A percentile compares a stretch with the other conserved stretches of the same genome.
Evolutionary conservation across 2,113 vertebrate species (phyloP).

Genomic region (Rutilus rutilus): DNA sequence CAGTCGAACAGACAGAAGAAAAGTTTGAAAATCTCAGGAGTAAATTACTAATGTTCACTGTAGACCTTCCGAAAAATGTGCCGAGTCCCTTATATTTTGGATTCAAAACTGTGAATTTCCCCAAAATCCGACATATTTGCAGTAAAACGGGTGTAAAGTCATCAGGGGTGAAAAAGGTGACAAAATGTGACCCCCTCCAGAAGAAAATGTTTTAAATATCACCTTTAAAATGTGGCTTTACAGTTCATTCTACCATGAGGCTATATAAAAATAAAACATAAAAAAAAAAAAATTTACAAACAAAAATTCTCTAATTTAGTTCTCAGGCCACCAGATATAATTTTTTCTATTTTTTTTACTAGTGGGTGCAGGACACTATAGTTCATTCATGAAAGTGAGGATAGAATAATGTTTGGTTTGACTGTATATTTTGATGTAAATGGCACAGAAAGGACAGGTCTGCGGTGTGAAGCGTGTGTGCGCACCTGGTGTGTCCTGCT

Average conservation of each 20-base stretch:
- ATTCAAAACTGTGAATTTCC: not conserved
- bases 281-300: too few relatives aligned
- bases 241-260: too few relatives aligned
- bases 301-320: not conserved
- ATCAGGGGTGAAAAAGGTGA: not conserved
- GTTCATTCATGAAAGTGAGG: too few relatives aligned
- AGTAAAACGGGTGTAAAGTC: not conserved
- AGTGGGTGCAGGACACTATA: too few relatives aligned
- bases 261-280: too few relatives aligned
- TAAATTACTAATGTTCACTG: not conserved
- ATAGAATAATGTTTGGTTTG: too few relatives aligned
- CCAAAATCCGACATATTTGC: not conserved
- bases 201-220: not conserved
- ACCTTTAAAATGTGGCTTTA: too few relatives aligned
- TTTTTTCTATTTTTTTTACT: too few relatives aligned
- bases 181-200: not conserved
- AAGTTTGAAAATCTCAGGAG: not conserved
- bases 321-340: not conserved
- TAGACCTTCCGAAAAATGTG: not conserved
- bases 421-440: too few relatives aligned
- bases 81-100: not conserved
- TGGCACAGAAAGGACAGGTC: not conserved
- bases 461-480: not conserved
- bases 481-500: conserved; percentile 89
- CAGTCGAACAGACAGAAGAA: not conserved